phyloP scores from a whole-genome alignment of 2,888 invertebrate genomes.

The Chrysolina oricalcia region DNA sequence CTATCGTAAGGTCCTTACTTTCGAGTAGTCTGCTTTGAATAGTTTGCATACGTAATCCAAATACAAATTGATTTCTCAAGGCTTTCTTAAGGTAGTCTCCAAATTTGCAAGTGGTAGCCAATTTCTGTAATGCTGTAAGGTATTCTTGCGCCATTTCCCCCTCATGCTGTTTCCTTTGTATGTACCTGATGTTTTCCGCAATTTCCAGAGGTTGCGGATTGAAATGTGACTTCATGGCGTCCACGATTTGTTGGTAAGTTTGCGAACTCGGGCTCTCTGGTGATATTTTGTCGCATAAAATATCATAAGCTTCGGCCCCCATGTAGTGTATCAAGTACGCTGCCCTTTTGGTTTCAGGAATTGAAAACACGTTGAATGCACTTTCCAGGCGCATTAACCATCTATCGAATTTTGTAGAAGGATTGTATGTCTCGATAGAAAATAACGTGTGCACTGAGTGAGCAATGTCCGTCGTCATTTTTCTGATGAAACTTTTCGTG shows the following conservation, averaged over 20 bases:
- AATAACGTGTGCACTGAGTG: constrained; percentile 32
- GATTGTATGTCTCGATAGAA: constrained; percentile 36
- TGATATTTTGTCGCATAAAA: constrained; percentile 48
- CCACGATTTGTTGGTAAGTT: constrained; percentile 30
- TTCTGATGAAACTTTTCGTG: background rate
- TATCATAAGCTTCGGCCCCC: constrained; percentile 37
- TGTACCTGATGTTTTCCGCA: constrained; percentile 55
- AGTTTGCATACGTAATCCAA: constrained; percentile 52
- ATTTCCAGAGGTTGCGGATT: constrained; percentile 21
- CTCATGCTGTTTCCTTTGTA: constrained; percentile 53
- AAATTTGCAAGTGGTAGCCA: constrained; percentile 54
- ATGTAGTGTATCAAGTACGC: constrained; percentile 43
- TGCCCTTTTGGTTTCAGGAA: constrained; percentile 24
- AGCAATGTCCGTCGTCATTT: background rate
- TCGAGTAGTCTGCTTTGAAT: constrained; percentile 58
- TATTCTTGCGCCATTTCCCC: constrained; percentile 54
- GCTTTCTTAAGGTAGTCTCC: constrained; percentile 56
- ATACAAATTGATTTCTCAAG: constrained; percentile 59
- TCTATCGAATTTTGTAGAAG: constrained; percentile 30
- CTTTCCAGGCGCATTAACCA: constrained; percentile 43
- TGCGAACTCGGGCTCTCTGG: constrained; percentile 31
- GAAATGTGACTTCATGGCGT: background rate
- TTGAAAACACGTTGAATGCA: constrained; percentile 39
- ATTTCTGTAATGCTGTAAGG: constrained; percentile 51
- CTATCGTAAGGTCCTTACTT: constrained; percentile 50